Evolutionary conservation across 2,797 vertebrate genomes (phyloP), one percentile per base, ranked within the genome.

Genomic region (Gastrophryne carolinensis): DNA sequence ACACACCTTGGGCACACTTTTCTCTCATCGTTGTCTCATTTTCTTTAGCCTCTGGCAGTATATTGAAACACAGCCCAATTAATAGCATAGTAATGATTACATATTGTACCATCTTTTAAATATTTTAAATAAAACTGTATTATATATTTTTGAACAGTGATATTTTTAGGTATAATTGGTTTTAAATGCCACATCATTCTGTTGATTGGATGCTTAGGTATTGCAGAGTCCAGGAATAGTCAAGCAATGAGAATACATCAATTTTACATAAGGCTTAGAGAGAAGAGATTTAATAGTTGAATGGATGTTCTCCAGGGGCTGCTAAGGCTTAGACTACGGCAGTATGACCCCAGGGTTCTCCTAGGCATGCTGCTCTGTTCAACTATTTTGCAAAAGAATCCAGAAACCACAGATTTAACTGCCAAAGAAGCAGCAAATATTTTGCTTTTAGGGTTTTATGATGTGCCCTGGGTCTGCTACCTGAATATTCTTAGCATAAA

Each of bases 371-470:
- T 19, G 17, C n/a, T 34, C n/a, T 64, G 34, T 30, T 56, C 15
- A 30, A 32, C 72, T 73, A 12, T 57, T 57, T 54, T 30, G 15
- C 39, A 74, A 35, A 74, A 67, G 53, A 67, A 75, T 60, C 21
- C 52, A 67, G 60, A 75, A 58, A n/a, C 63, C 49, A 67, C 53
- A 67, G 12, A 47, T 29, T 67, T 21, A n/a, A 67, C 49, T n/a
- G 15, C 57, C 29, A 21, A 32, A 61, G 11, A 32, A 61, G 24
- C 24, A 54, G 26, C 24, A 11, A 8, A 6, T 12, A n/a, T n/a
- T 9, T 24, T 60, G 7, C 13, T n/a, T n/a, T n/a, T n/a, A n/a
- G n/a, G n/a, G n/a, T n/a, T n/a, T n/a, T n/a, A n/a, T n/a, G n/a
- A n/a, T n/a, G n/a, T n/a, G n/a, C n/a, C n/a, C n/a, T n/a, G n/a